Conservation (phyloP, 2,113 vertebrate species). For the Addax nasomaculatus region DNA sequence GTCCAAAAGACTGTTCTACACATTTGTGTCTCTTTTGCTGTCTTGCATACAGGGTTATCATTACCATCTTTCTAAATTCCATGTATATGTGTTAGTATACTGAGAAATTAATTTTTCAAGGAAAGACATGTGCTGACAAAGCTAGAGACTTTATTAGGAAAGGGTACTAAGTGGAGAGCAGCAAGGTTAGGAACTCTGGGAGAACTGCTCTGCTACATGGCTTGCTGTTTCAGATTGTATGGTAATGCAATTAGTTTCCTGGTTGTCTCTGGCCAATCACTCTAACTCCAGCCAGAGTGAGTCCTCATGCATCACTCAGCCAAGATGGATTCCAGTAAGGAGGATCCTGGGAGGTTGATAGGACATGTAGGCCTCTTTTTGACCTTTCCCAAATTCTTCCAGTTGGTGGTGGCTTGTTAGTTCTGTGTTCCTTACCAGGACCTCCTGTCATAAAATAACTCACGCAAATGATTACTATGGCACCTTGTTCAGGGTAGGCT, state of each 20-base stretch:
- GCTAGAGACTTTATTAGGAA: background rate
- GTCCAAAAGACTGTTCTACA: no score
- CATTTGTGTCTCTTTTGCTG: no score
- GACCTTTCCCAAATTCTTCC: background rate
- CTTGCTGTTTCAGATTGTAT: background rate
- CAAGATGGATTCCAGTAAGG: background rate
- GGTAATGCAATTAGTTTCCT: background rate
- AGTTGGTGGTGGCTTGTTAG: background rate
- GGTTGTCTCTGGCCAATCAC: background rate
- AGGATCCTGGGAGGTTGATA: background rate
- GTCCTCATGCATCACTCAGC: background rate
- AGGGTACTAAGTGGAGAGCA: background rate
- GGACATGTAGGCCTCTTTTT: background rate
- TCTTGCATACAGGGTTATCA: no score
- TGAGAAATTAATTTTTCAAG: background rate
- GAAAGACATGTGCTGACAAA: background rate
- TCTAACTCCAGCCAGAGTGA: background rate
- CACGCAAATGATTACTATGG: background rate
- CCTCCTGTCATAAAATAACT: background rate
- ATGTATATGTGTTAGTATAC: no score
- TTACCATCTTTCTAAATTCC: no score
- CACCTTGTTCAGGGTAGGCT: background rate
- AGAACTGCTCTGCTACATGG: fast-evolving
- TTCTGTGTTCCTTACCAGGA: background rate
- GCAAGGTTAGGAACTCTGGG: background rate